Evolutionary conservation across 2,888 invertebrate genomes (phyloP).

Genomic region (Spodoptera picta): DNA sequence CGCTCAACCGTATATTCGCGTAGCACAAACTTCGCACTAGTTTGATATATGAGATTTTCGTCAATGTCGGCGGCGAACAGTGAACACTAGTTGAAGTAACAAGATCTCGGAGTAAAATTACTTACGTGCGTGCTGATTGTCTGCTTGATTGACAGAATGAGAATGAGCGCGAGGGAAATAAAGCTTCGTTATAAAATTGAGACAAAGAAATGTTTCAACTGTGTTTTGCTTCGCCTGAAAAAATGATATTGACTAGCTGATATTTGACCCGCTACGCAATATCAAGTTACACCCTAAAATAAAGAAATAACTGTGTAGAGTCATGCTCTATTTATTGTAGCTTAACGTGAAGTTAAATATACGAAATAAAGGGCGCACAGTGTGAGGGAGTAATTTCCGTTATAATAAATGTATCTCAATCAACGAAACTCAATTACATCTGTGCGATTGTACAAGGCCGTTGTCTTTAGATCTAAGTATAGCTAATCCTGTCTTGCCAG

Average conservation of each 20-base stretch:
- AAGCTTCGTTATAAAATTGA: slow-evolving; percentile 39
- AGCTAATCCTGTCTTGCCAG: slow-evolving; percentile 45
- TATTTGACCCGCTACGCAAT: slow-evolving; percentile 38
- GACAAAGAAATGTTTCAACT: slow-evolving; percentile 45
- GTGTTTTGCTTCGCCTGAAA: slow-evolving; percentile 30
- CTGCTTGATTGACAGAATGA: slow-evolving; percentile 59
- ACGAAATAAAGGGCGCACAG: slow-evolving; percentile 3
- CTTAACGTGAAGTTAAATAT: slow-evolving; percentile 17
- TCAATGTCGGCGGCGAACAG: slow-evolving; percentile 61
- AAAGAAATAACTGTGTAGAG: slow-evolving; percentile 23
- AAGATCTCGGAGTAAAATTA: slow-evolving; percentile 59
- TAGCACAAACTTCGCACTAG: slow-evolving; percentile 43
- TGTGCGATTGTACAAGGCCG: slow-evolving; percentile 23
- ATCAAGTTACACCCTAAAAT: slow-evolving; percentile 42
- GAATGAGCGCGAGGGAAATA: slow-evolving; percentile 50
- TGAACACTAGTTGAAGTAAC: slow-evolving; percentile 53
- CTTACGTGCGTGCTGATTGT: slow-evolving; percentile 48
- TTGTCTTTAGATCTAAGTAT: slow-evolving; percentile 40
- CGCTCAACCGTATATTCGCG: slow-evolving; percentile 23
- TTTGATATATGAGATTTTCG: slow-evolving; percentile 69
- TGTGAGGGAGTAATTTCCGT: slow-evolving; percentile 10
- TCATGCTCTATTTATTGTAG: slow-evolving; percentile 33
- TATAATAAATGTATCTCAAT: slow-evolving; percentile 30
- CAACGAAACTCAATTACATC: slow-evolving; percentile 40
- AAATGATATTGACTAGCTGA: slow-evolving; percentile 44